Conservation (phyloP, 2,888 invertebrate genomes). For the Eulithis prunata region DNA sequence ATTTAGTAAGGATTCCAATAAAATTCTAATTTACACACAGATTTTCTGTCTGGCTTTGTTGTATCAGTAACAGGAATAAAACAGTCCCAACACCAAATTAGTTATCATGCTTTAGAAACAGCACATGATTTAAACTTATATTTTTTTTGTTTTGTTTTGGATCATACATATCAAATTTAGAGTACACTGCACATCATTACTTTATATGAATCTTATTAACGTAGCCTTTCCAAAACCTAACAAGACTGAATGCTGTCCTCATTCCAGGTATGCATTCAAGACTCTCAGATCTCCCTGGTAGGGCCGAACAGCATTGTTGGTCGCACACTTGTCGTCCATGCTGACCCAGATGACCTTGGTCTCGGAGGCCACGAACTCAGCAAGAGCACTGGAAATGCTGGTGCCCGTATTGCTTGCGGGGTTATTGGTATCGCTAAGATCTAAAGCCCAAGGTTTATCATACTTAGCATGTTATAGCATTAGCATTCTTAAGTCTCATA, state of each 20-base stretch:
- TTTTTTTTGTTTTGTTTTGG: too few relatives aligned
- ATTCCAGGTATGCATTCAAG: constrained; percentile 65
- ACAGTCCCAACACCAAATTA: too few relatives aligned
- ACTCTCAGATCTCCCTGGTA: constrained; percentile 66
- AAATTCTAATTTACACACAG: too few relatives aligned
- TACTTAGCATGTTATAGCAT: constrained; percentile 7
- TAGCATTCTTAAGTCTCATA: too few relatives aligned
- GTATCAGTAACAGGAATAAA: too few relatives aligned
- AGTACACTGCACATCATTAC: too few relatives aligned
- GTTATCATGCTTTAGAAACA: too few relatives aligned
- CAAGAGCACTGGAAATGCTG: constrained; percentile 97
- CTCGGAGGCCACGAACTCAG: constrained; percentile 96
- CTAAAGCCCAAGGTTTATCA: constrained; percentile 1
- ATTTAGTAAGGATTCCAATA: too few relatives aligned
- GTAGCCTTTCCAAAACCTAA: background rate
- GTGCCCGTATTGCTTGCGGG: constrained; percentile 94
- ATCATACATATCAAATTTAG: too few relatives aligned
- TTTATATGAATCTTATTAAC: background rate
- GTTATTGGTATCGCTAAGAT: constrained; percentile 89
- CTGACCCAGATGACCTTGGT: constrained; percentile 97
- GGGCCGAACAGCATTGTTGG: constrained; percentile 92
- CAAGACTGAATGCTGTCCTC: background rate
- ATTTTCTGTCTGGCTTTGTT: too few relatives aligned
- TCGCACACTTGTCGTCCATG: constrained; percentile 95
- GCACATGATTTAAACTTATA: too few relatives aligned